A percentile compares a stretch with the other conserved stretches of the same genome.
phyloP scores from a whole-genome alignment of 2,888 invertebrate genomes.

The Argynnis bischoffii region DNA sequence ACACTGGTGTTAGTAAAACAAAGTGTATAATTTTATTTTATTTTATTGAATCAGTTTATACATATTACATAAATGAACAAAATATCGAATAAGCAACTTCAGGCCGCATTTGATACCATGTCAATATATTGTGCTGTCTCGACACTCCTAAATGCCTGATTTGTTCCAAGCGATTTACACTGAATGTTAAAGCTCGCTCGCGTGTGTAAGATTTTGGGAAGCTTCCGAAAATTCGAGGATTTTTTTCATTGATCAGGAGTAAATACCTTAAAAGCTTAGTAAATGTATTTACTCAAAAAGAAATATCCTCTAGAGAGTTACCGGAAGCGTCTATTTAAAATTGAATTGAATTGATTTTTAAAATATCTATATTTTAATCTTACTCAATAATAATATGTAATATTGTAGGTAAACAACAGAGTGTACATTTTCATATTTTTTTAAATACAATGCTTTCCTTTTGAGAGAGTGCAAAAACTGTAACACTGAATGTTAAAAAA shows the following conservation, averaged over 20 bases:
- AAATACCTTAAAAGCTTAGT: constrained; percentile 26
- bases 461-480: not conserved
- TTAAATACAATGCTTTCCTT: not conserved
- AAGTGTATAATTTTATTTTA: not conserved
- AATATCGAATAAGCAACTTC: constrained; percentile 27
- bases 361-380: no score
- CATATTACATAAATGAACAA: constrained; percentile 23
- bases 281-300: constrained; percentile 20
- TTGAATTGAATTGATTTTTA: no score
- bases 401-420: no score
- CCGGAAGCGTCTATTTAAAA: not conserved
- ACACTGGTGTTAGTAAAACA: not conserved
- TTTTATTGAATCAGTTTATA: not conserved
- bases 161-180: constrained; percentile 46
- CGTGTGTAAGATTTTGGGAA: constrained; percentile 42
- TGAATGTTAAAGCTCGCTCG: constrained; percentile 45
- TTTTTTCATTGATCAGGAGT: constrained; percentile 30
- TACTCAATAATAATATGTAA: no score
- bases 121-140: constrained; percentile 41
- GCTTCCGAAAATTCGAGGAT: constrained; percentile 27
- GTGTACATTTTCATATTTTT: not conserved
- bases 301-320: not conserved
- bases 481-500: no score
- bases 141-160: constrained; percentile 35
- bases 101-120: constrained; percentile 25